Evolutionary conservation across 1,140 invertebrate genomes (phyloP), one percentile per base, ranked within the genome.

Genomic region (Drosophila nigromelanica): DNA sequence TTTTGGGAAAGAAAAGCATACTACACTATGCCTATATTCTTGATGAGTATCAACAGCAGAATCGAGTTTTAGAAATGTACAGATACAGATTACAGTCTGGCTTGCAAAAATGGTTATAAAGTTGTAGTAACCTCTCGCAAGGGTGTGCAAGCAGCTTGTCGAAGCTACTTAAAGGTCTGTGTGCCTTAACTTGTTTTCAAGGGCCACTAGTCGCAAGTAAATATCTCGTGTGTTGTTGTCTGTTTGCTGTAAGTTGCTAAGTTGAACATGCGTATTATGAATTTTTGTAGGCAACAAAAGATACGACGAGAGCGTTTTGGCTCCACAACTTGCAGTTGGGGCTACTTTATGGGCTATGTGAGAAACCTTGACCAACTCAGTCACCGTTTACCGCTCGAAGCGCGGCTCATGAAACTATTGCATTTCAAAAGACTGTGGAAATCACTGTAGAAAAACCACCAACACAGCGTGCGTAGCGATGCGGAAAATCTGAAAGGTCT

Each of bases 401-500:
- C 58, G 50, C 45, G 54, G 60, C 45, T 78, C 67, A 62, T 73
- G 76, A 85, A 85, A 75, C 77, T 67, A 72, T 66, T 66, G 83
- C 71, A 68, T 87, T 86, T 87, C 83, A 87, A 82, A 86, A 87
- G 62, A 70, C 78, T 69, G 59, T 67, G 64, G 33, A 78, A 71
- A 75, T 76, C 68, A 42, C 18, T 54, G 61, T 74, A 60, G 76
- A 59, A 55, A 51, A 60, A 1, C 33, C 40, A 60, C 62, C 51
- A 55, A 21, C 15, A 35, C 51, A 74, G 63, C 60, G 75, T 52
- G 63, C 62, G 73, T 69, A 78, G 56, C 74, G 67, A 87, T 66
- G 78, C 78, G 81, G 81, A 86, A 86, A 86, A 87, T 86, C 75
- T 78, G 75, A 87, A 70, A 87, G 81, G 74, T 77, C 75, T 77